Evolutionary conservation across 2,113 vertebrate species (phyloP), one percentile per base, ranked within the genome.

Genomic region (Zosterops pallidus): DNA sequence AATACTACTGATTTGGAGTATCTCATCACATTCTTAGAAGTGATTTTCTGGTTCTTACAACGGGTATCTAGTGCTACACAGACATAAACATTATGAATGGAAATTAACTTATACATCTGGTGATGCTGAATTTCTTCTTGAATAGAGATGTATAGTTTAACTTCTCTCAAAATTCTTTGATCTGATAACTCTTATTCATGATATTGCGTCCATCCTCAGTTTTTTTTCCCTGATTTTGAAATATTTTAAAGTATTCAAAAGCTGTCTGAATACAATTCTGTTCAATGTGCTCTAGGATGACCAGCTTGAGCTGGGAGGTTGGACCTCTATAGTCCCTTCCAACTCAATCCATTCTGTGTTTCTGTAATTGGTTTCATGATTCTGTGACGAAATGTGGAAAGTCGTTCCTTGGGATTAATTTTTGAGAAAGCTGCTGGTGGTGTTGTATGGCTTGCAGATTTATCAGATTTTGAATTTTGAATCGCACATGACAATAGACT

Each of bases 201-300:
- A 42, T 13, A 1, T 37, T 57, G 10, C 26, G 41, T 14, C 41
- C 11, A 25, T 57, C 14, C 5, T 85, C 47, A n/a, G 4, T 6
- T 56, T 67, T 62, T 56, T 62, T 56, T 4, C 24, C 6, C 24
- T 21, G 10, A 53, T 59, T 68, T 74, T 90, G 50, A 63, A 78
- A 46, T 7, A 46, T 28, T 62, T 75, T n/a, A 21, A 53, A 78
- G 15, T 16, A 16, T 63, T 55, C 6, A 29, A 62, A 24, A 20
- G 8, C 19, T 0, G 0, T 46, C 14, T 23, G 10, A 28, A 39
- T n/a, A 33, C 22, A 69, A 39, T 53, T 33, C n/a, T 53, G 55
- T 14, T 15, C 47, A 46, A 29, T 24, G 3, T 46, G 5, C 47
- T n/a, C 10, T 20, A 33, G 39, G 15, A 55, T 29, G 39, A 39